These are phyloP conservation scores for Aurelia sp. DNA, from an alignment of 30 jellyfish, hydroid and myxozoan species.

Conservation along the genomic window DNA sequence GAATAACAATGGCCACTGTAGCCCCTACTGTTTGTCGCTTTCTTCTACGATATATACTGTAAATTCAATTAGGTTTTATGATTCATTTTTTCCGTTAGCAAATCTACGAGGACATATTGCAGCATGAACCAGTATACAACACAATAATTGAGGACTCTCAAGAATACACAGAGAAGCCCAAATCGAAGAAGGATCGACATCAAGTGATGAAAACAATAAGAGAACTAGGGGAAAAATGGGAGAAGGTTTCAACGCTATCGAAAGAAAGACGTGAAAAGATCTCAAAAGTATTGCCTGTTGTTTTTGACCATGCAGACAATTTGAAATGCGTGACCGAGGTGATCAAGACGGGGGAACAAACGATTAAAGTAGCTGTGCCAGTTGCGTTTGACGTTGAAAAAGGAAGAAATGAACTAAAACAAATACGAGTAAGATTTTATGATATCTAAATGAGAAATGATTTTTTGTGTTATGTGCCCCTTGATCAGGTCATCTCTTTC, in stretches of 20 bases:
- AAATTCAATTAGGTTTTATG: too few species aligned
- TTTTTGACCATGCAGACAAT: constrained; percentile 57
- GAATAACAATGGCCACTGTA: too few species aligned
- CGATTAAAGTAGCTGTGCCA: constrained; percentile 39
- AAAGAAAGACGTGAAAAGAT: constrained; percentile 66
- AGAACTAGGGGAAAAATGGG: constrained; percentile 69
- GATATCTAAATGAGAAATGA: too few species aligned
- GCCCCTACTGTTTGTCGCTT: too few species aligned
- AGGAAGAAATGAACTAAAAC: constrained; percentile 45
- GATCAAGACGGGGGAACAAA: constrained; percentile 74
- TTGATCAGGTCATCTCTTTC: too few species aligned
- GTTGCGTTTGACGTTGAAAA: constrained; percentile 70
- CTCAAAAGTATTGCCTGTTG: constrained; percentile 58
- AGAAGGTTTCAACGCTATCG: constrained; percentile 44
- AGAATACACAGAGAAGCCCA: constrained; percentile 30
- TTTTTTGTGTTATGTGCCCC: too few species aligned
- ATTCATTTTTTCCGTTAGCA: constrained; percentile 54
- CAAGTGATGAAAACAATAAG: constrained; percentile 19
- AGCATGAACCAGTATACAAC: constrained; percentile 84
- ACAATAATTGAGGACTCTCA: constrained; percentile 67
- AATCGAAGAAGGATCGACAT: constrained; percentile 46
- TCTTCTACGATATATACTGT: too few species aligned
- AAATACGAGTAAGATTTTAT: constrained; percentile 59
- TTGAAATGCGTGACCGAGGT: constrained; percentile 58
- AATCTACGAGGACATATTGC: constrained; percentile 88